Conservation (phyloP, 2,888 invertebrate genomes). For the Drosophila anomalata region DNA sequence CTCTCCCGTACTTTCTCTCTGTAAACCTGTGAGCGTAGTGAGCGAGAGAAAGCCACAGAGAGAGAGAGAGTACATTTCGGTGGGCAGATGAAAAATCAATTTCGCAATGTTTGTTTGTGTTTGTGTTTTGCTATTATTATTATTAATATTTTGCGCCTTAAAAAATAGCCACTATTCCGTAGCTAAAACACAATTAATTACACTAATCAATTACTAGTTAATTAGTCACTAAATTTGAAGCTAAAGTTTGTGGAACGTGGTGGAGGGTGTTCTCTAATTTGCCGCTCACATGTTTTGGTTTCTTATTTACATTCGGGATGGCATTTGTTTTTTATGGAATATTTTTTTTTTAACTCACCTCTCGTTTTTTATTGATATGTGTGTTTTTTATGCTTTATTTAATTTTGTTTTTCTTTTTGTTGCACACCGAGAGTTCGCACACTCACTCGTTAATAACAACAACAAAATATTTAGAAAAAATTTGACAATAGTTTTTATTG, state of each 20-base stretch:
- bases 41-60: slow-evolving; percentile 15
- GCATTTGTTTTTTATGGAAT: slow-evolving; percentile 1
- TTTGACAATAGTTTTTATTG: slow-evolving; percentile 5
- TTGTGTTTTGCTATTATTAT: slow-evolving; percentile 38
- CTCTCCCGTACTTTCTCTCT: slow-evolving; percentile 5
- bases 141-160: slow-evolving; percentile 34
- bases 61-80: slow-evolving; percentile 21
- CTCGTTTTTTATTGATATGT: slow-evolving; percentile 33
- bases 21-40: slow-evolving; percentile 1
- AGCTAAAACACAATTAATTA: neutral
- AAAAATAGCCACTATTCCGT: neutral
- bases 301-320: slow-evolving; percentile 5
- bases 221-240: neutral
- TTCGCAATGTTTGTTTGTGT: slow-evolving; percentile 70
- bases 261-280: neutral
- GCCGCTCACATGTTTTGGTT: slow-evolving; percentile 9
- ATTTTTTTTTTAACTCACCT: slow-evolving; percentile 21
- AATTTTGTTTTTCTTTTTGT: slow-evolving; percentile 15
- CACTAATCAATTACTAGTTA: slow-evolving; percentile 1
- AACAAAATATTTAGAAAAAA: slow-evolving; percentile 43
- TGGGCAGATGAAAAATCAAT: slow-evolving; percentile 79
- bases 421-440: slow-evolving; percentile 26
- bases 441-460: slow-evolving; percentile 26
- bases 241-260: neutral
- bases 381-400: slow-evolving; percentile 18